A percentile compares a stretch with the other conserved stretches of the same genome.
phyloP scores from a whole-genome alignment of 2,888 invertebrate species.

The Orgyia antiqua region DNA sequence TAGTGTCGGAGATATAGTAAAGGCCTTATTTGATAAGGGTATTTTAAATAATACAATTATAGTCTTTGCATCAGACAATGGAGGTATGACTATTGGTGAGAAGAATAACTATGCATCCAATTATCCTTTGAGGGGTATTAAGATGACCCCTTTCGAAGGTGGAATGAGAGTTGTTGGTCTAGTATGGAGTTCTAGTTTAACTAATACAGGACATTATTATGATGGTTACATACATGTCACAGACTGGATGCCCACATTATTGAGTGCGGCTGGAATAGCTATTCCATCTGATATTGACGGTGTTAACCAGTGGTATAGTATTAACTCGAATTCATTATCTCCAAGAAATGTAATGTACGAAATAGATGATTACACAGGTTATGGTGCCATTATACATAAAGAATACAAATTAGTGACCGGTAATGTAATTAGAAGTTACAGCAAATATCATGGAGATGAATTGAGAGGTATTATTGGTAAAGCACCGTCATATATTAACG shows the following conservation, averaged over 20 bases:
- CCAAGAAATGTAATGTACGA: slow-evolving; percentile 47
- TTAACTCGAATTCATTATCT: slow-evolving; percentile 40
- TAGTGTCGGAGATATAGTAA: slow-evolving; percentile 87
- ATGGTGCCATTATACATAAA: slow-evolving; percentile 40
- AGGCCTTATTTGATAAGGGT: slow-evolving; percentile 80
- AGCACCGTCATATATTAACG: slow-evolving; percentile 38
- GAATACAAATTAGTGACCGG: slow-evolving; percentile 57
- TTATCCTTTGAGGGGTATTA: slow-evolving; percentile 86
- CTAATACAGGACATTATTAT: slow-evolving; percentile 59
- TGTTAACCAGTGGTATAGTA: slow-evolving; percentile 52
- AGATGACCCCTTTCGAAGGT: slow-evolving; percentile 90
- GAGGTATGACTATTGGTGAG: slow-evolving; percentile 85
- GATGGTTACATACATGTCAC: slow-evolving; percentile 83
- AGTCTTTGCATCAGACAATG: slow-evolving; percentile 93
- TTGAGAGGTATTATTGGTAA: slow-evolving; percentile 42
- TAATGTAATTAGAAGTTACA: slow-evolving; percentile 25
- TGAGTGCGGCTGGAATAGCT: slow-evolving; percentile 47
- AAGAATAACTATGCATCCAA: slow-evolving; percentile 87
- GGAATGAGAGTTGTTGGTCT: slow-evolving; percentile 86
- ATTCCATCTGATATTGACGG: slow-evolving; percentile 50
- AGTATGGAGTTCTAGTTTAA: slow-evolving; percentile 78
- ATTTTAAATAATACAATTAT: slow-evolving; percentile 90
- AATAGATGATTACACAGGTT: slow-evolving; percentile 53
- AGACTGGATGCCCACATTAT: slow-evolving; percentile 90
- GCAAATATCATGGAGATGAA: slow-evolving; percentile 45